These are phyloP conservation scores for Parascotia fuliginaria DNA, from an alignment of 2,888 invertebrate genomes.

Conservation along the genomic window DNA sequence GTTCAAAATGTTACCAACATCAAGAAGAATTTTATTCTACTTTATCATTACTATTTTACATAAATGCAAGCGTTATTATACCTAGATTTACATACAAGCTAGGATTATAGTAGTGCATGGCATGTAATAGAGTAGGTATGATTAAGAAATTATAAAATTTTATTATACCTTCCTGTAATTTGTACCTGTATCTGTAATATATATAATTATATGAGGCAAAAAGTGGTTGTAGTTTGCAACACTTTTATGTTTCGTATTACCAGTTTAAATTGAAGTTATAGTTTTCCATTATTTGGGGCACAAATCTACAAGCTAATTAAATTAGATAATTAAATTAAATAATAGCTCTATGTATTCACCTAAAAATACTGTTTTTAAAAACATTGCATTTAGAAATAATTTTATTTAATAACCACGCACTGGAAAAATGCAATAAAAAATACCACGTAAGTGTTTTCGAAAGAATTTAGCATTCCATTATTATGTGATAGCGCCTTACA, in stretches of 20 bases:
- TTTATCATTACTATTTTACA: background rate
- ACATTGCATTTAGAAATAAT: background rate
- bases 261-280: too few relatives aligned
- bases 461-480: slow-evolving; percentile 26
- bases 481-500: background rate
- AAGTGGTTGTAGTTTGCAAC: background rate
- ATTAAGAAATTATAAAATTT: slow-evolving; percentile 7
- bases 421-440: too few relatives aligned
- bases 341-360: too few relatives aligned
- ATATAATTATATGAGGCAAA: too few relatives aligned
- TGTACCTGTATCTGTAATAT: slow-evolving; percentile 20
- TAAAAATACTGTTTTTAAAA: too few relatives aligned
- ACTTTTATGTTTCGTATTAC: too few relatives aligned
- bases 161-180: slow-evolving; percentile 4
- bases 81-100: slow-evolving; percentile 11
- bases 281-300: too few relatives aligned
- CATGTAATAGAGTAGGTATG: background rate
- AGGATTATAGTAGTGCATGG: background rate
- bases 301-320: too few relatives aligned
- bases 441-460: too few relatives aligned
- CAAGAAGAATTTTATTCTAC: background rate
- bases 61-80: background rate
- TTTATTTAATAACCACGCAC: too few relatives aligned
- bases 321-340: too few relatives aligned
- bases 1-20: background rate